Evolutionary conservation across 1,140 invertebrate genomes (phyloP).

Genomic region (Zophobas morio): DNA sequence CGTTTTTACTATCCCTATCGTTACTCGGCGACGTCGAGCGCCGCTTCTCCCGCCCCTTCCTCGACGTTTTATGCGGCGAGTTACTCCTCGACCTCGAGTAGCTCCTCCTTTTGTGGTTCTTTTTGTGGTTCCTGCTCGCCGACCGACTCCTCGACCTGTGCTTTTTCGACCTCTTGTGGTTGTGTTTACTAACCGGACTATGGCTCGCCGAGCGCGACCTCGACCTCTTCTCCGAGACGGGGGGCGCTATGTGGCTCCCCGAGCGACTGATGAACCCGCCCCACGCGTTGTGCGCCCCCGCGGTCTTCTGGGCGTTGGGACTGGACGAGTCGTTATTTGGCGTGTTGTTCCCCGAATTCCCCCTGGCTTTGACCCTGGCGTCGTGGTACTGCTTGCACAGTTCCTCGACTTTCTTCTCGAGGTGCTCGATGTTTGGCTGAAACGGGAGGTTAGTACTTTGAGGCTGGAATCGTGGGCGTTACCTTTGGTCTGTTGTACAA

Average conservation of each 20-base stretch:
- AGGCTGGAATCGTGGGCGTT: neutral
- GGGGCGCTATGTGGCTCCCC: constrained; percentile 66
- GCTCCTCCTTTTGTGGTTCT: constrained; percentile 71
- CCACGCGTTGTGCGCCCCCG: constrained; percentile 76
- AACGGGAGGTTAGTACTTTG: constrained; percentile 54
- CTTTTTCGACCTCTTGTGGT: constrained; percentile 67
- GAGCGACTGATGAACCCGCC: constrained; percentile 74
- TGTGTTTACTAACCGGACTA: constrained; percentile 64
- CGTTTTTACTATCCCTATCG: constrained; percentile 63
- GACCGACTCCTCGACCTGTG: constrained; percentile 69
- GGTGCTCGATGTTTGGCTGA: constrained; percentile 79
- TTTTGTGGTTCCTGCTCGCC: constrained; percentile 66
- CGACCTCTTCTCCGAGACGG: constrained; percentile 64
- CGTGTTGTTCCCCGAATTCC: constrained; percentile 72
- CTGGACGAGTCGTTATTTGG: constrained; percentile 71
- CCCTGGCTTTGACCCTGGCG: constrained; percentile 77
- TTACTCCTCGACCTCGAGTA: constrained; percentile 71
- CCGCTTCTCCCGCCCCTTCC: constrained; percentile 61
- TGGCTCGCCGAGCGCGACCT: constrained; percentile 69
- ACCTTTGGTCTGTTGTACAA: constrained; percentile 89
- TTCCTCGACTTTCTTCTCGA: constrained; percentile 84
- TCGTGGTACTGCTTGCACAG: constrained; percentile 83
- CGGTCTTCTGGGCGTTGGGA: constrained; percentile 64
- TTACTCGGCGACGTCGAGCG: constrained; percentile 60
- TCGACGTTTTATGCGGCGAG: constrained; percentile 60